Conservation (phyloP, 2,113 vertebrate species). For the Uropsilus gracilis region DNA sequence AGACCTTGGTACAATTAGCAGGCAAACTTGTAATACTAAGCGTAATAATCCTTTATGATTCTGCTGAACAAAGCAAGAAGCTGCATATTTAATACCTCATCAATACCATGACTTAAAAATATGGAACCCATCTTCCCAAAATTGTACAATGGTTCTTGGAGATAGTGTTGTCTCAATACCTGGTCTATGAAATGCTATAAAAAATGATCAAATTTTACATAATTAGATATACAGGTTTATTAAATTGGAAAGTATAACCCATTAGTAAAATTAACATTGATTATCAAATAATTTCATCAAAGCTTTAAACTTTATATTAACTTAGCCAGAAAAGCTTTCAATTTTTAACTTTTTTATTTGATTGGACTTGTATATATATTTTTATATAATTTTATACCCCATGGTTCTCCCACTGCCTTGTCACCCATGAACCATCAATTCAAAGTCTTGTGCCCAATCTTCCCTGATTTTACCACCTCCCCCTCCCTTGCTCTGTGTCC, state of each 20-base stretch:
- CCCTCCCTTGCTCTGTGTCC: no score
- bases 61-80: no score
- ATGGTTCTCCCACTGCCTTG: no score
- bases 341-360: no score
- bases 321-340: neutral
- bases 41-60: neutral
- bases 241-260: neutral
- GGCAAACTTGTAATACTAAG: no score
- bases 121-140: constrained; percentile 29
- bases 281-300: neutral
- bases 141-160: neutral
- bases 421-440: no score
- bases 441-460: no score
- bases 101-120: neutral
- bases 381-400: no score
- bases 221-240: neutral
- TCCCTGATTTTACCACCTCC: no score
- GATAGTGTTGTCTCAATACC: neutral
- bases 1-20: neutral
- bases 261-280: neutral
- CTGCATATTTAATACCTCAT: neutral
- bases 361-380: no score
- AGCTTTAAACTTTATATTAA: neutral
- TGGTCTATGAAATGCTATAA: neutral
- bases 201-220: constrained; percentile 12